Percentiles rank a stretch among this genome's conserved stretches.
phyloP scores from a whole-genome alignment of 2,888 invertebrate species.

The Aspidiotus destructor region DNA sequence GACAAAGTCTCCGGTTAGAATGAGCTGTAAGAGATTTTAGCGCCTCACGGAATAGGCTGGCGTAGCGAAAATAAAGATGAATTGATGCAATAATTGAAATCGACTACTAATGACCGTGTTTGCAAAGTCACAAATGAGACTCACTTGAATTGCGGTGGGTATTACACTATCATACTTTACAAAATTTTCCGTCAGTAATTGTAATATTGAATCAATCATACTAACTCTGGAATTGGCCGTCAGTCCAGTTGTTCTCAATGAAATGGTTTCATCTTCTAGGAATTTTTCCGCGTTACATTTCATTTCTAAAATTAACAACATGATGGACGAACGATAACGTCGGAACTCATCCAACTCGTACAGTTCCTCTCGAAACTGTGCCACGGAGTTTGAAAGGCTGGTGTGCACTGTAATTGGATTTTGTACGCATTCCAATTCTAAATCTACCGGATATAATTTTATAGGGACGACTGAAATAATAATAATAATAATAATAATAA shows the following conservation, averaged over 20 bases:
- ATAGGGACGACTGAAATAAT: constrained; percentile 45
- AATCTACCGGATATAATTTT: constrained; percentile 54
- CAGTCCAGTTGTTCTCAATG: constrained; percentile 3
- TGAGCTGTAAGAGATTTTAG: no score
- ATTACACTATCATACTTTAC: neutral
- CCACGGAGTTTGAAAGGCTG: constrained; percentile 9
- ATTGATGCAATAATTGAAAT: no score
- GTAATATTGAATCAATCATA: neutral
- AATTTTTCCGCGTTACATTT: constrained; percentile 1
- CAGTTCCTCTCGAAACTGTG: constrained; percentile 17
- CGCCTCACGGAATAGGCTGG: no score
- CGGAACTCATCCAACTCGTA: constrained; percentile 9
- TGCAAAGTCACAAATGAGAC: no score
- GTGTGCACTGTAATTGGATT: constrained; percentile 19
- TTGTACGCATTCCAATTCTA: constrained; percentile 50
- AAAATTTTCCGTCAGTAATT: no score
- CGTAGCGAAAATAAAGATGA: no score
- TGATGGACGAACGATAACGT: neutral
- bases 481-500: no score
- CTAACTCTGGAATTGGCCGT: constrained; percentile 5
- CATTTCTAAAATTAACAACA: constrained; percentile 2
- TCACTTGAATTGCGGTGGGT: no score
- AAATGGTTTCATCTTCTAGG: constrained; percentile 7
- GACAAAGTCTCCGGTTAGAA: no score
- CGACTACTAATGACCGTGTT: no score